Evolutionary conservation across 2,113 vertebrate genomes (phyloP).

Genomic region (Machaerirhynchus nigripectus): DNA sequence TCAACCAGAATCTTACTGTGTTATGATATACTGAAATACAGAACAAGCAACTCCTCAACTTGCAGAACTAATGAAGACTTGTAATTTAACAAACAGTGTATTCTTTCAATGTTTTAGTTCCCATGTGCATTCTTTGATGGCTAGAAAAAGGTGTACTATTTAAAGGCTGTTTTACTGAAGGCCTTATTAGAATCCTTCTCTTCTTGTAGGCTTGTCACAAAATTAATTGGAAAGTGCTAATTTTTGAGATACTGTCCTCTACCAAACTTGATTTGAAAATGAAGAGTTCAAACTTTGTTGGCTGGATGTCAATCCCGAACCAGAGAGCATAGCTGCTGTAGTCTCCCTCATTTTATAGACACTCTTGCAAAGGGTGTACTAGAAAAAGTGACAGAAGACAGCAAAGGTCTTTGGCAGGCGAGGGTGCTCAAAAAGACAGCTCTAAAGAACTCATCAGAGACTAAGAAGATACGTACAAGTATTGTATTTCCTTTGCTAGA

Average conservation of each 20-base stretch:
- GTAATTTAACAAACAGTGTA: background rate
- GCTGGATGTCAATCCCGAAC: background rate
- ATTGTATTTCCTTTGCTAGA: background rate
- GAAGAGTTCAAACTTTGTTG: background rate
- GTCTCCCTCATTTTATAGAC: background rate
- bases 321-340: background rate
- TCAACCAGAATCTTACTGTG: background rate
- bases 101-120: background rate
- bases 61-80: background rate
- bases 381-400: background rate
- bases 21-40: background rate
- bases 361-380: background rate
- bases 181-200: background rate
- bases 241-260: background rate
- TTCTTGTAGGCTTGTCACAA: background rate
- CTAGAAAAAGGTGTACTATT: background rate
- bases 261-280: background rate
- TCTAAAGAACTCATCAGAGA: background rate
- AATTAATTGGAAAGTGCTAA: background rate
- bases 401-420: background rate
- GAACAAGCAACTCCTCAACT: background rate
- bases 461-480: background rate
- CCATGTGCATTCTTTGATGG: background rate
- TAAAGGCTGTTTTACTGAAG: background rate
- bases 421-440: background rate